Evolutionary conservation across 2,113 vertebrate species (phyloP).

Genomic region (Alligator sinensis): DNA sequence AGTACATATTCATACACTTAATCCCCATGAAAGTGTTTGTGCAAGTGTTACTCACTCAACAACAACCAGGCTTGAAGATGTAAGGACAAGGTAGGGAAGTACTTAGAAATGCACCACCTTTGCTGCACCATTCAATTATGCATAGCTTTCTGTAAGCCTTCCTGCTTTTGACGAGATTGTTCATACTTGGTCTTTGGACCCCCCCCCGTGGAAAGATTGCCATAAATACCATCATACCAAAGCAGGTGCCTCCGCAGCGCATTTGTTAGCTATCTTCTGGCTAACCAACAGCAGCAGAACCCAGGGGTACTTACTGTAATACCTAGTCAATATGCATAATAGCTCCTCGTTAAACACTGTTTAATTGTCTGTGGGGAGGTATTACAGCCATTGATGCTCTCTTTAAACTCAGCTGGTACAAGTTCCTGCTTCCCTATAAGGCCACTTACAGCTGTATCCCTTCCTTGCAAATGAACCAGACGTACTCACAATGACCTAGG

Average conservation of each 20-base stretch:
- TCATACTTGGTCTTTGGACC: conserved; percentile 12
- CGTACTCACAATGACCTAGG: background rate
- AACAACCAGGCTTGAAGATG: background rate
- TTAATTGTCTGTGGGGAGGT: fast-evolving
- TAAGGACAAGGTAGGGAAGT: no score
- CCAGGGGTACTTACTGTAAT: fast-evolving
- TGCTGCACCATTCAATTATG: background rate
- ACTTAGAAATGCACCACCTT: fast-evolving
- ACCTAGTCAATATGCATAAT: background rate
- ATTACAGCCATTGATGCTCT: background rate
- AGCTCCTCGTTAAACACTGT: fast-evolving
- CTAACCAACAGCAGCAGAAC: background rate
- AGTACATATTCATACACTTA: background rate
- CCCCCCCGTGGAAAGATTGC: conserved; percentile 29
- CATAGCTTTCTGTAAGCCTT: fast-evolving
- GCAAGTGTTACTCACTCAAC: background rate
- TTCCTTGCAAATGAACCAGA: background rate
- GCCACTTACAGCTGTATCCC: no score
- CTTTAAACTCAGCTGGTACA: background rate
- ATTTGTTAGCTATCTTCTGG: background rate
- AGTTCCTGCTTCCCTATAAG: no score
- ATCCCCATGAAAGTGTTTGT: background rate
- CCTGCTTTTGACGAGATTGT: fast-evolving
- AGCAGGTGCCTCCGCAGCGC: background rate
- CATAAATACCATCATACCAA: background rate